Evolutionary conservation across 2,888 invertebrate species (phyloP).

Genomic region (Globia sparganii): DNA sequence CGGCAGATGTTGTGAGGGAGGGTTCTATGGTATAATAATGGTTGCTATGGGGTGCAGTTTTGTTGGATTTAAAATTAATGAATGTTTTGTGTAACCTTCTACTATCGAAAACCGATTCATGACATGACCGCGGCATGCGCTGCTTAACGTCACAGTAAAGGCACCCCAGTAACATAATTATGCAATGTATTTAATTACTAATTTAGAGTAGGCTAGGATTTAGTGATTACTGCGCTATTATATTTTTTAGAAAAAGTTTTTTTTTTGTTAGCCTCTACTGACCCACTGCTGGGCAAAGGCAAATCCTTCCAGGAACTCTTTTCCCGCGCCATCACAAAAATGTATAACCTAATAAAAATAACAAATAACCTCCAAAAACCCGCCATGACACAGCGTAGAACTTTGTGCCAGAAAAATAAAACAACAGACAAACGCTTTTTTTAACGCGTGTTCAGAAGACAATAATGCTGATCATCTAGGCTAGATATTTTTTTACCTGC

Average conservation of each 20-base stretch:
- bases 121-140: neutral
- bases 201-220: neutral
- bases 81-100: constrained; percentile 8
- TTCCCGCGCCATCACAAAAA: neutral
- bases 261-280: neutral
- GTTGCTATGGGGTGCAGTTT: constrained; percentile 40
- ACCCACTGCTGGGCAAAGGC: neutral
- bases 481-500: neutral
- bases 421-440: neutral
- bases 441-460: neutral
- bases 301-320: neutral
- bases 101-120: constrained; percentile 1
- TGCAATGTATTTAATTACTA: neutral
- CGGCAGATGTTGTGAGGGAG: constrained; percentile 37
- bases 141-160: neutral
- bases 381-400: neutral
- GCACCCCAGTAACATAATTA: too few species aligned
- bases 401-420: neutral
- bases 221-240: neutral
- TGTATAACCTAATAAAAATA: neutral
- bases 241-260: neutral
- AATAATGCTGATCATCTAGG: neutral
- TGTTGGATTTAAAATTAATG: constrained; percentile 31
- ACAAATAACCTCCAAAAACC: neutral
- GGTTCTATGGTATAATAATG: constrained; percentile 28